These are phyloP conservation scores for Euproctis similis DNA, from an alignment of 2,888 invertebrate genomes.

Conservation along the genomic window DNA sequence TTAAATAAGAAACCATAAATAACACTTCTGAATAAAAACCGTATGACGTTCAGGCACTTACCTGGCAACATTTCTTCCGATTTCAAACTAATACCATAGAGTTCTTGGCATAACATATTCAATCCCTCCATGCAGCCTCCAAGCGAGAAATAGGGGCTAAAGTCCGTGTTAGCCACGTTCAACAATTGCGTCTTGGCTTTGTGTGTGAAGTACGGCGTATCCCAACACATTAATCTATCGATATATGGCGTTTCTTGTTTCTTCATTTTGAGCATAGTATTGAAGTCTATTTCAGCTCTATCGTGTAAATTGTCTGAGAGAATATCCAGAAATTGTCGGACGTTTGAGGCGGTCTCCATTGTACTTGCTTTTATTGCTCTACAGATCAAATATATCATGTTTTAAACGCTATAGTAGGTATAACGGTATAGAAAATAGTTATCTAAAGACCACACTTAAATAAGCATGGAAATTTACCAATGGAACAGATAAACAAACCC, in stretches of 20 bases:
- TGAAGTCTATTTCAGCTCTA: constrained; percentile 84
- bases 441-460: too few relatives aligned
- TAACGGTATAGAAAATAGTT: too few relatives aligned
- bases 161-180: constrained; percentile 82
- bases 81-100: constrained; percentile 88
- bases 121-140: constrained; percentile 98
- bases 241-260: constrained; percentile 46
- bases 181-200: constrained; percentile 83
- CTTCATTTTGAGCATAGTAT: constrained; percentile 85
- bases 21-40: too few relatives aligned
- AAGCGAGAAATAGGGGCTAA: constrained; percentile 90
- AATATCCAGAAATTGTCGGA: constrained; percentile 85
- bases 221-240: constrained; percentile 82
- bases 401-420: too few relatives aligned
- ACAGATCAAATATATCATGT: too few relatives aligned
- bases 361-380: constrained; percentile 92
- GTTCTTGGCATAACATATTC: constrained; percentile 87
- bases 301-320: constrained; percentile 82
- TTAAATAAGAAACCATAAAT: too few relatives aligned
- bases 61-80: constrained; percentile 83
- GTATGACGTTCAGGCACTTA: too few relatives aligned
- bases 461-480: too few relatives aligned
- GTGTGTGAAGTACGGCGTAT: constrained; percentile 88
- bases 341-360: constrained; percentile 86
- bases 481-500: too few relatives aligned